Conservation (phyloP, 2,113 vertebrate genomes). For the Fregata magnificens region DNA sequence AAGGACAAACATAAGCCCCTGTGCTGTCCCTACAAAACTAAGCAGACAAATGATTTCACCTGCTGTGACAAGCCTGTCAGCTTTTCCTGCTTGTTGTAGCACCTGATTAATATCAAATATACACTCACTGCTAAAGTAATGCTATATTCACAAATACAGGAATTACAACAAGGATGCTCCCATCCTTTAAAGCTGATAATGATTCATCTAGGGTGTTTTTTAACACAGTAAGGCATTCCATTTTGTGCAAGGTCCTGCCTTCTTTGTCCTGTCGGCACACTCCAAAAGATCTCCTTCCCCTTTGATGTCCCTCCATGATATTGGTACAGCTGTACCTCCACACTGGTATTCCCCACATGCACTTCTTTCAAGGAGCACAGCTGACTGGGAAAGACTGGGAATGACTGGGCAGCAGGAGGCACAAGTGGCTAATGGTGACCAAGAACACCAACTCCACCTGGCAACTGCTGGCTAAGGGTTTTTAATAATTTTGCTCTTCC, state of each 20-base stretch:
- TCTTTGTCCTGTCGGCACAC: not conserved
- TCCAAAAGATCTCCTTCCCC: not conserved
- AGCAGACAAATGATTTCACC: not conserved
- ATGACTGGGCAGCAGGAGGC: not conserved
- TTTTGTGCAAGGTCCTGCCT: not conserved
- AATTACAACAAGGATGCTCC: not conserved
- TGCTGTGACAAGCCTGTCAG: not conserved
- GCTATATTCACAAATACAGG: not conserved
- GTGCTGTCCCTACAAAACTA: not conserved
- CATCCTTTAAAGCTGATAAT: not conserved
- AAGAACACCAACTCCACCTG: not conserved
- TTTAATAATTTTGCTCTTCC: not conserved
- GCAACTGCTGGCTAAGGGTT: fast-evolving
- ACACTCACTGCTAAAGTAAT: not conserved
- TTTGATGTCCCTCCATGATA: not conserved
- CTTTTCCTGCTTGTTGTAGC: not conserved
- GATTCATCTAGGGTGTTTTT: not conserved
- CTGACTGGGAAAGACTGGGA: not conserved
- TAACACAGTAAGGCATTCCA: not conserved
- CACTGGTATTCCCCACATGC: not conserved
- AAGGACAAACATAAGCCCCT: not conserved
- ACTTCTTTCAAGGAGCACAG: not conserved
- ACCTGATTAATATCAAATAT: not conserved
- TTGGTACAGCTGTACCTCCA: not conserved
- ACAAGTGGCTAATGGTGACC: not conserved